Evolutionary conservation across 2,113 vertebrate species (phyloP), one percentile per base, ranked within the genome.

Genomic region (Ia io): DNA sequence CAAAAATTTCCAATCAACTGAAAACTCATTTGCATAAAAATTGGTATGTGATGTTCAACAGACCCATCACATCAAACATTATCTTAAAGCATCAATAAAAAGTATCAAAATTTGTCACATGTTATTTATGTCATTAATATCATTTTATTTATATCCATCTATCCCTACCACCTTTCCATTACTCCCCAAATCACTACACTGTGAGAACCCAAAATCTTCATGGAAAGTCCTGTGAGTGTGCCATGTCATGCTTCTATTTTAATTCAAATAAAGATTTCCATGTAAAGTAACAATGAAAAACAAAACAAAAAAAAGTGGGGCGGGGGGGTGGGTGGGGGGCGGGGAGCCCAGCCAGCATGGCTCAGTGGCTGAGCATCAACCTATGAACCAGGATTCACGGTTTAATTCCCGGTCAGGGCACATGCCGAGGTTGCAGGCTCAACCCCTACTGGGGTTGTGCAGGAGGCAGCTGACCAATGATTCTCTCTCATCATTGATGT

Each of bases 231-330:
- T 70, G 20, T 49, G 63, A 78, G 5, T n/a, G 7, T 76, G 61
- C 51, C 7, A 83, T 6, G 22, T 22, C 14, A 37, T 14, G 28
- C 4, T 53, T 69, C 28, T 69, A 35, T 74, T 88, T 90, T 78
- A 80, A 88, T 80, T 12, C 32, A 63, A 85, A 35, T 80, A 84
- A 56, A 91, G 16, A 82, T 69, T 84, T 53, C 18, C 32, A 42
- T 83, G 12, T 79, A 69, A 83, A 95, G 18, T 11, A 95, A 86
- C 63, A 88, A 86, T 67, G n/a, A 65, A 74, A 95, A 63, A 42
- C 42, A 51, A 51, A n/a, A n/a, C n/a, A 44, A 10, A 44, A 44
- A 47, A 11, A 47, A 47, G 44, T 47, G 37, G 37, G 2, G 37
- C 13, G 12, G 10, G 12, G 51, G 51, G 51, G 10, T 0, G 51